A percentile compares a stretch with the other conserved stretches of the same genome.
phyloP scores from a whole-genome alignment of 2,113 vertebrate species.

The Engraulis encrasicolus region DNA sequence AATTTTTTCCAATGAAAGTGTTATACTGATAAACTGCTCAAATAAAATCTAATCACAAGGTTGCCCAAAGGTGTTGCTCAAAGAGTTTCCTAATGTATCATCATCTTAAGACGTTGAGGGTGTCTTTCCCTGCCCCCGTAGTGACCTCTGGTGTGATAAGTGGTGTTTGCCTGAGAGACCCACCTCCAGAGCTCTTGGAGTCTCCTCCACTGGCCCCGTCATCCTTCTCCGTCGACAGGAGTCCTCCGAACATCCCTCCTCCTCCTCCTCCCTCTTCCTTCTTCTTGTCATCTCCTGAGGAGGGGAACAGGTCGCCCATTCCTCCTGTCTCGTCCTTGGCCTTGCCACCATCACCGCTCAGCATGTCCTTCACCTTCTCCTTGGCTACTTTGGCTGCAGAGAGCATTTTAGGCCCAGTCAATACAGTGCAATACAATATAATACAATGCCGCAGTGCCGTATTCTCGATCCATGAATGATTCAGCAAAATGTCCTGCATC shows the following conservation, averaged over 20 bases:
- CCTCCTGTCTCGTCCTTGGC: conserved; percentile 32
- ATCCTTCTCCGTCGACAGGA: conserved; percentile 36
- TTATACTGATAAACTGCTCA: too few relatives aligned
- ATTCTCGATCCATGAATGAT: not conserved
- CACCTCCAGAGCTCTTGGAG: not conserved
- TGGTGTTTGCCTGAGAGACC: not conserved
- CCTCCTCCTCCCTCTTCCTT: conserved; percentile 47
- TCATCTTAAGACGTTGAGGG: too few relatives aligned
- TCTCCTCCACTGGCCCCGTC: not conserved
- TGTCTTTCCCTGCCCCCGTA: not conserved
- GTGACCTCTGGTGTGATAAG: too few relatives aligned
- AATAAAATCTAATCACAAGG: too few relatives aligned
- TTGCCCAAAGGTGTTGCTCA: too few relatives aligned
- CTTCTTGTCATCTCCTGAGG: conserved; percentile 30
- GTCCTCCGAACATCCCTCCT: conserved; percentile 41
- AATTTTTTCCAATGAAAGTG: too few relatives aligned
- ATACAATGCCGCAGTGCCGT: too few relatives aligned
- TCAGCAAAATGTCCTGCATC: not conserved
- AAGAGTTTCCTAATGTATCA: too few relatives aligned
- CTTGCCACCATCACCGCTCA: conserved; percentile 32
- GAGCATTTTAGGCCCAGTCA: not conserved
- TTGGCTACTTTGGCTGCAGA: conserved; percentile 60
- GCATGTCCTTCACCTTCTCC: conserved; percentile 44
- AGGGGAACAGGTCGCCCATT: conserved; percentile 41
- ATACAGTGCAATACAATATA: not conserved